A percentile compares a stretch with the other conserved stretches of the same genome.
Conservation (phyloP, 2,113 vertebrate genomes). For the Neogobius melanostomus region DNA sequence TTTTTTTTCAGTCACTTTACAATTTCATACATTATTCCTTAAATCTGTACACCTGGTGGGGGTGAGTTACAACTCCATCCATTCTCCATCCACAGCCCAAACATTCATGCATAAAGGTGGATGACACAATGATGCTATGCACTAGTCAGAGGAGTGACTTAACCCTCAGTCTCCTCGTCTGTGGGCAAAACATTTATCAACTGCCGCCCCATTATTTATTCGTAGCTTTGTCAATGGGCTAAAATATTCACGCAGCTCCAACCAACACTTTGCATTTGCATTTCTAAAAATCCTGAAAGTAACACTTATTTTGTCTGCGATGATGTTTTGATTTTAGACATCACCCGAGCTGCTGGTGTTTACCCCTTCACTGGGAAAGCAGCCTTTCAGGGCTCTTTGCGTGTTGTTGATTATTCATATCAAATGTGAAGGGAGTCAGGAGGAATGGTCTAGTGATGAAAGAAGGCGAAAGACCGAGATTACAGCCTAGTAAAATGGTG, state of each 20-base stretch:
- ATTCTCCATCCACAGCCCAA: no score
- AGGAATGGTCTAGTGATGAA: conserved; percentile 64
- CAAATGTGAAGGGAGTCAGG: conserved; percentile 39
- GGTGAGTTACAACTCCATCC: no score
- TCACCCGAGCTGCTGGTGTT: conserved; percentile 46
- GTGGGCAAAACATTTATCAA: no score
- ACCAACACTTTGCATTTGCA: neutral
- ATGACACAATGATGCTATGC: no score
- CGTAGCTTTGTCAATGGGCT: neutral
- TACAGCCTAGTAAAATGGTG: conserved; percentile 52
- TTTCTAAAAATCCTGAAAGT: neutral
- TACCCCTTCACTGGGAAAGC: conserved; percentile 49
- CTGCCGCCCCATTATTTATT: no score
- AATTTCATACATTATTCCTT: no score
- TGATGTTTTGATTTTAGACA: conserved; percentile 1
- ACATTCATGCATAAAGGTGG: no score
- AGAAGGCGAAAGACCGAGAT: conserved; percentile 61
- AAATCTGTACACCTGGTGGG: no score
- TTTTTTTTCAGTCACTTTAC: no score
- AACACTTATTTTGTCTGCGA: neutral
- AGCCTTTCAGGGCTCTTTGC: conserved; percentile 35
- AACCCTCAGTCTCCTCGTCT: no score
- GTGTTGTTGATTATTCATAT: conserved; percentile 64
- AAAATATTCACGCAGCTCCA: neutral
- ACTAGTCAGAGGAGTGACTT: no score